These are phyloP conservation scores for Eumeta japonica DNA, from an alignment of 1,140 invertebrate genomes.

Conservation along the genomic window DNA sequence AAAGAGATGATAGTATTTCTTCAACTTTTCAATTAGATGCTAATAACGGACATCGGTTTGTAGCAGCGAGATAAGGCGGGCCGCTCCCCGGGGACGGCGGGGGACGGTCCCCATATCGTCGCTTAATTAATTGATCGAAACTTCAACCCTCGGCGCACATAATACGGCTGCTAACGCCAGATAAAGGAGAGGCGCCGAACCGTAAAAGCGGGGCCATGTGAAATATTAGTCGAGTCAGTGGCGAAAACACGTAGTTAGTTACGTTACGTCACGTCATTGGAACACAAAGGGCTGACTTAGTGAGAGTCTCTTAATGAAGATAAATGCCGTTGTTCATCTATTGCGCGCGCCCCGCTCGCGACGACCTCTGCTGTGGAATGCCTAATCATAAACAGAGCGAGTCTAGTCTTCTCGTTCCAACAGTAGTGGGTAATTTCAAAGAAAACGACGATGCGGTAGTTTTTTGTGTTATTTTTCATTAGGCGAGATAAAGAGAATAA, in stretches of 20 bases:
- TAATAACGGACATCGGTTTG: too few relatives aligned
- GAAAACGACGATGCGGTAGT: too few relatives aligned
- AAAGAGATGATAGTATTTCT: too few relatives aligned
- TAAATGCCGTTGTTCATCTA: conserved; percentile 52
- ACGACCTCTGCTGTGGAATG: too few relatives aligned
- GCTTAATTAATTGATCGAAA: conserved; percentile 56
- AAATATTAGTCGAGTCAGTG: conserved; percentile 52
- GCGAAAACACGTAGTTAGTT: conserved; percentile 48
- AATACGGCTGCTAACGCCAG: conserved; percentile 45
- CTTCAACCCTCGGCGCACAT: conserved; percentile 46
- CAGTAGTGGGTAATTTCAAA: too few relatives aligned
- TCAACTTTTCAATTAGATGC: conserved; percentile 31
- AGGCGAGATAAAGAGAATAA: too few relatives aligned
- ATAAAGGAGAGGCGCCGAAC: conserved; percentile 47
- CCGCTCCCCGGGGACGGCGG: conserved; percentile 21
- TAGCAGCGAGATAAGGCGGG: conserved; percentile 28
- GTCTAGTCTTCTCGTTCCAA: too few relatives aligned
- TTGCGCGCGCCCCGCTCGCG: too few relatives aligned
- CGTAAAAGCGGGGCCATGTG: conserved; percentile 48
- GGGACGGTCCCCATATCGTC: conserved; percentile 38
- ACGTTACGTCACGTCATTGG: conserved; percentile 34
- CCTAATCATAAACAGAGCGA: too few relatives aligned
- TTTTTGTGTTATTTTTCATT: too few relatives aligned
- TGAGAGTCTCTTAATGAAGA: conserved; percentile 53
- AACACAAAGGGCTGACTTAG: conserved; percentile 50